phyloP scores from a whole-genome alignment of 2,797 vertebrate genomes.

The Myripristis murdjan region DNA sequence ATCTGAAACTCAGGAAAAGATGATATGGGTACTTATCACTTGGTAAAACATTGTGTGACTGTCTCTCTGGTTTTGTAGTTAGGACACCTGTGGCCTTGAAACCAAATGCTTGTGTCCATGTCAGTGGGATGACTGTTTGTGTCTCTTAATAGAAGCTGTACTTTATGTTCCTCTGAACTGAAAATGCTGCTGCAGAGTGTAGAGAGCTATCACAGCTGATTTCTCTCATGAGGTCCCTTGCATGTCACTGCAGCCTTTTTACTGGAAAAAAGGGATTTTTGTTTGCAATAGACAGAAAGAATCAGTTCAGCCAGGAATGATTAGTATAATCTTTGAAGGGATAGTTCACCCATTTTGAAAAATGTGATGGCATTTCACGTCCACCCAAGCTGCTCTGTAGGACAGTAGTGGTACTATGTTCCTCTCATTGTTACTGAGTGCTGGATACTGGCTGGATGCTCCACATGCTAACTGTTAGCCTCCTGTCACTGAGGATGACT shows the following conservation, averaged over 20 bases:
- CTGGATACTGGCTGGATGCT: too few relatives aligned
- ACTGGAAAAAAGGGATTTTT: constrained; percentile 22
- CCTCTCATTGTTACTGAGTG: too few relatives aligned
- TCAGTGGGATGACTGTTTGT: constrained; percentile 63
- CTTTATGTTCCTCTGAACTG: constrained; percentile 25
- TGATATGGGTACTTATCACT: too few relatives aligned
- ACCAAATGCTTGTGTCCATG: constrained; percentile 51
- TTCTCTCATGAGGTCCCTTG: constrained; percentile 16
- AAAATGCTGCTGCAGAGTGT: constrained; percentile 29
- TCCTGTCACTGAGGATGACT: too few relatives aligned
- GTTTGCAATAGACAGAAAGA: neutral
- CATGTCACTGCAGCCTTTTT: neutral
- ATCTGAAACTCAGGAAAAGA: too few relatives aligned
- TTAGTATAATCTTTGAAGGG: too few relatives aligned
- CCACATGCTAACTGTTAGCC: too few relatives aligned
- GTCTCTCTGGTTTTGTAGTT: constrained; percentile 5
- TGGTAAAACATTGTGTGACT: neutral
- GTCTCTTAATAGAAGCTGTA: constrained; percentile 31
- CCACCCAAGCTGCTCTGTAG: too few relatives aligned
- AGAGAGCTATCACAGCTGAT: constrained; percentile 25
- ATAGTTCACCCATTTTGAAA: too few relatives aligned
- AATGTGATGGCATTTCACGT: too few relatives aligned
- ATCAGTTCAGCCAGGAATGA: too few relatives aligned
- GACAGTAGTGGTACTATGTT: too few relatives aligned
- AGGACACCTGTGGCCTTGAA: constrained; percentile 69